Conservation (phyloP, 1,140 invertebrate species). For the Chionoecetes opilio region DNA sequence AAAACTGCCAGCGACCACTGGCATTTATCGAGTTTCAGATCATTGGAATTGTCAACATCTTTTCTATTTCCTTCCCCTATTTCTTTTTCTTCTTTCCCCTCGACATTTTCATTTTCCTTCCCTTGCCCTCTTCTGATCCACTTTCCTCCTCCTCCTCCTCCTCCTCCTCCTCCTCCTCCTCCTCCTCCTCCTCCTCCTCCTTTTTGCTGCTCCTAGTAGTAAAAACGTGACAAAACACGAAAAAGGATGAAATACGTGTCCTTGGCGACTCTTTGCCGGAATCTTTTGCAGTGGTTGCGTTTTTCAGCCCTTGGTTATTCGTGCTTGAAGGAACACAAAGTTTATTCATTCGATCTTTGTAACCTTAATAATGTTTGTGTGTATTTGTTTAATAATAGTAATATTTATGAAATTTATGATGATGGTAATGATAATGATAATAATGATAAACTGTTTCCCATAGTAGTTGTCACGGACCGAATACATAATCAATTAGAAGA, state of each 20-base stretch:
- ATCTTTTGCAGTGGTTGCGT: background rate
- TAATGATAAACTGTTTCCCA: no score
- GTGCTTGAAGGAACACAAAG: background rate
- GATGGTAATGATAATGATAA: no score
- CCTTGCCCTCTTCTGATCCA: no score
- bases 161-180: background rate
- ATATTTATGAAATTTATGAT: no score
- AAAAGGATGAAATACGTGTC: background rate
- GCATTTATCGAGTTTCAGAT: no score
- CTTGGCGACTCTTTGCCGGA: background rate
- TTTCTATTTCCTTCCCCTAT: no score
- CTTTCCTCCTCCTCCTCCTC: background rate
- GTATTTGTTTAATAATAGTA: background rate
- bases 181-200: background rate
- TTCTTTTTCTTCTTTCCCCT: no score
- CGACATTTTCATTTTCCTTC: no score
- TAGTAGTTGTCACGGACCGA: no score
- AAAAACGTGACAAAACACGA: background rate
- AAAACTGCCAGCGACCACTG: no score
- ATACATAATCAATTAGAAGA: no score
- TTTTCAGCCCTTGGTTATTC: background rate
- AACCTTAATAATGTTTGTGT: background rate
- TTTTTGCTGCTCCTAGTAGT: background rate
- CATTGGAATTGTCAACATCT: no score
- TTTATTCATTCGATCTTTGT: background rate